Evolutionary conservation across 2,113 vertebrate genomes (phyloP).

Genomic region (Steatornis caripensis): DNA sequence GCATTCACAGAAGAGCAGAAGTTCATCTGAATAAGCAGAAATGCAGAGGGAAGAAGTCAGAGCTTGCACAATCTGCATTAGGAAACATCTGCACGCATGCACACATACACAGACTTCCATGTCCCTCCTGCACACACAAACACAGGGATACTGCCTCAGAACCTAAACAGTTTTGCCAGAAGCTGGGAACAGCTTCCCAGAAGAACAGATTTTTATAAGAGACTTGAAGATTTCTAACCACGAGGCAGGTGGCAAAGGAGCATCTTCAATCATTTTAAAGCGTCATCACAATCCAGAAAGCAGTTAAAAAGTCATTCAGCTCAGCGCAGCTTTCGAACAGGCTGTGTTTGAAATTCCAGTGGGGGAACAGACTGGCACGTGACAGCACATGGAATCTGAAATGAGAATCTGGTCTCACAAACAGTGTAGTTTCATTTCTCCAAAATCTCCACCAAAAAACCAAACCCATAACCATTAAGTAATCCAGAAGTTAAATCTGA

Average conservation of each 20-base stretch:
- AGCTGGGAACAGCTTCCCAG: not conserved
- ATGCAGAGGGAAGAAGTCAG: not conserved
- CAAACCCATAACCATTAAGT: not conserved
- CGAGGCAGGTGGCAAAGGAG: not conserved
- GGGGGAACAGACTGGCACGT: accelerated
- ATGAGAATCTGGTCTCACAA: not conserved
- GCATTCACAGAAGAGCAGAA: not conserved
- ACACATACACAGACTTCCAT: not conserved
- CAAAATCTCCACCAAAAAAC: not conserved
- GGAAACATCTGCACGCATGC: not conserved
- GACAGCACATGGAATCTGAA: not conserved
- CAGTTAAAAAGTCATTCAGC: not conserved
- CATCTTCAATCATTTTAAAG: not conserved
- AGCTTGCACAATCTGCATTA: not conserved
- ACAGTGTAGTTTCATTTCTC: not conserved
- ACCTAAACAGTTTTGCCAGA: not conserved
- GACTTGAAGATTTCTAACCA: not conserved
- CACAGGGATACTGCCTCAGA: not conserved
- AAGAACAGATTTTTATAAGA: not conserved
- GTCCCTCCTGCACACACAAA: not conserved
- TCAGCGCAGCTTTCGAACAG: not conserved
- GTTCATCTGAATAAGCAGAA: not conserved
- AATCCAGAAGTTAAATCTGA: not conserved
- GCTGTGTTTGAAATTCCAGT: not conserved
- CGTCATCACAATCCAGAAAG: not conserved